Percentiles rank a stretch among this genome's conserved stretches.
Conservation (phyloP, 1,140 invertebrate genomes). For the Drosophila grimshawi region DNA sequence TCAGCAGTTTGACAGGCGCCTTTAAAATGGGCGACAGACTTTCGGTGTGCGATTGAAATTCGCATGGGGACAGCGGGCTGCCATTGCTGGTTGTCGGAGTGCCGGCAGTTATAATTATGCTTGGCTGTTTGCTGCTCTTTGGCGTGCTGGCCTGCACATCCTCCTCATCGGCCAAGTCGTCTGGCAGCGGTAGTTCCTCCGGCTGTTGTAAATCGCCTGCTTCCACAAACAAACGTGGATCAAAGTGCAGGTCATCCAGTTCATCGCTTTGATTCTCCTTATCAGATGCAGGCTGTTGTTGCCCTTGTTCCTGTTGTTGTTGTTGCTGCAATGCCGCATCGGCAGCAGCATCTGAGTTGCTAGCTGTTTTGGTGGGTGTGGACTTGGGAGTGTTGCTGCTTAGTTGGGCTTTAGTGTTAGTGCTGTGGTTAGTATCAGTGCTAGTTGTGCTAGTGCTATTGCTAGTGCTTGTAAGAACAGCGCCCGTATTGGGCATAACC, state of each 20-base stretch:
- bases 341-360: conserved; percentile 24
- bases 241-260: conserved; percentile 72
- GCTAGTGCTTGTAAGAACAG: conserved; percentile 75
- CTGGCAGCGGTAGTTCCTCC: conserved; percentile 53
- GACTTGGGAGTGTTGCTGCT: conserved; percentile 29
- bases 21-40: conserved; percentile 76
- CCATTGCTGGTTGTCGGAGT: conserved; percentile 44
- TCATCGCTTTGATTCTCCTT: conserved; percentile 55
- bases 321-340: conserved; percentile 18
- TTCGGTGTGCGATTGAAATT: conserved; percentile 51
- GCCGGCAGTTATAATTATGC: conserved; percentile 22
- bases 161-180: conserved; percentile 51
- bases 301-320: not conserved
- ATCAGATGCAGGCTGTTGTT: conserved; percentile 11
- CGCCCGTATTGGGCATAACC: conserved; percentile 84
- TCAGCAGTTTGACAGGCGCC: conserved; percentile 27
- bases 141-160: conserved; percentile 70
- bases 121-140: conserved; percentile 45
- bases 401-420: conserved; percentile 42
- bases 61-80: conserved; percentile 33
- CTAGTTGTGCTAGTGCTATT: conserved; percentile 57
- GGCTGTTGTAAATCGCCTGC: conserved; percentile 38
- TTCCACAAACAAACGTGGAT: conserved; percentile 76
- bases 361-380: conserved; percentile 8
- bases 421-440: conserved; percentile 63